A percentile compares a stretch with the other conserved stretches of the same genome.
Evolutionary conservation across 2,797 vertebrate genomes (phyloP).

Genomic region (Centropyge bicolor): DNA sequence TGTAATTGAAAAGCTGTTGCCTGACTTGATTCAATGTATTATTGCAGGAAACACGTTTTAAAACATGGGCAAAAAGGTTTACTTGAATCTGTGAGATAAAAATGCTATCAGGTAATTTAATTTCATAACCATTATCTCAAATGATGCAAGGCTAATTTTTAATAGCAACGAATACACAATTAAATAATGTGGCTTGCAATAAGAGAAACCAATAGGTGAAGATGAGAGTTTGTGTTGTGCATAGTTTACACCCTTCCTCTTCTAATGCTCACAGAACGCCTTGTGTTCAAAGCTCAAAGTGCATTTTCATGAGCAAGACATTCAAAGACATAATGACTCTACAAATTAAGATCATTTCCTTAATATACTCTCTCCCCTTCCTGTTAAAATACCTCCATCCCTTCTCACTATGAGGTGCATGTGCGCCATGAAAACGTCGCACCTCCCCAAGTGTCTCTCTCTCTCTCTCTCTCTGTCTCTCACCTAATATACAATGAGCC

Average conservation of each 20-base stretch:
- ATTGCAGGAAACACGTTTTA: background rate
- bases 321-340: background rate
- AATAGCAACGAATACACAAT: no score
- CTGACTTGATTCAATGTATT: constrained; percentile 26
- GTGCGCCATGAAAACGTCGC: constrained; percentile 63
- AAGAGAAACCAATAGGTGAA: no score
- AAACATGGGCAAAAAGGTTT: background rate
- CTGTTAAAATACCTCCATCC: background rate
- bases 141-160: background rate
- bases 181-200: no score
- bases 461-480: constrained; percentile 67
- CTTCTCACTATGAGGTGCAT: background rate
- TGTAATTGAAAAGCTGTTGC: constrained; percentile 32
- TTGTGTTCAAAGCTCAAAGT: background rate
- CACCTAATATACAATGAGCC: constrained; percentile 61
- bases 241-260: no score
- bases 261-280: no score
- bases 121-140: background rate
- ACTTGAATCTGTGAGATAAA: background rate
- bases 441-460: constrained; percentile 67
- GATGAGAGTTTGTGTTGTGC: background rate
- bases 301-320: background rate
- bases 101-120: background rate
- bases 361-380: background rate
- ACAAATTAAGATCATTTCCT: background rate